These are phyloP conservation scores for Rhadinocentrus ornatus DNA, from an alignment of 2,797 vertebrate genomes.

Conservation along the genomic window DNA sequence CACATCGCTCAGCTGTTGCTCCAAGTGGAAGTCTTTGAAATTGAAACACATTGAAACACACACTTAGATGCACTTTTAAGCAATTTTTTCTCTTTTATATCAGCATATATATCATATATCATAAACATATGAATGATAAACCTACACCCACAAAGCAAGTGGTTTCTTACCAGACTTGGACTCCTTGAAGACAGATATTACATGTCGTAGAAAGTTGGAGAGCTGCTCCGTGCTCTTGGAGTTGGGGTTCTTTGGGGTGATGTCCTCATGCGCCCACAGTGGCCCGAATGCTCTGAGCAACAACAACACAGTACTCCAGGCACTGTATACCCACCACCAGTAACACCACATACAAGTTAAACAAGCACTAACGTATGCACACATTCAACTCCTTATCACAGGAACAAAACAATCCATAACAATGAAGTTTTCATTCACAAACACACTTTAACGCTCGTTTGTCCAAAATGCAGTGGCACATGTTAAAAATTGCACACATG, in stretches of 20 bases:
- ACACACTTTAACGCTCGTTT: neutral
- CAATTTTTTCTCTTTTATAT: too few relatives aligned
- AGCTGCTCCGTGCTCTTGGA: conserved; percentile 97
- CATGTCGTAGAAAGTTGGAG: conserved; percentile 93
- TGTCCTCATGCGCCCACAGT: conserved; percentile 98
- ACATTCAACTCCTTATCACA: neutral
- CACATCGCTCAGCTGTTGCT: conserved; percentile 97
- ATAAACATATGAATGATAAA: neutral
- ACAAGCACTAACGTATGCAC: conserved; percentile 30
- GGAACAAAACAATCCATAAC: neutral
- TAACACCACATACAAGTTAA: conserved; percentile 79
- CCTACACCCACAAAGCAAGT: neutral
- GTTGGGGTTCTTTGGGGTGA: conserved; percentile 98
- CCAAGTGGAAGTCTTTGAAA: conserved; percentile 92
- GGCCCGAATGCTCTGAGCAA: conserved; percentile 93
- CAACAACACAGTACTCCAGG: conserved; percentile 85
- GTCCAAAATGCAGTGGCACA: neutral
- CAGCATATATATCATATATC: too few relatives aligned
- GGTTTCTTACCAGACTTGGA: conserved; percentile 91
- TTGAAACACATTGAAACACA: conserved; percentile 9
- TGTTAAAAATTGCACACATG: neutral
- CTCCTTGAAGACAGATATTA: conserved; percentile 97
- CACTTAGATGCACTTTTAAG: neutral
- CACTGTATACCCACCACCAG: conserved; percentile 85
- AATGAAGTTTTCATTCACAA: conserved; percentile 5